Evolutionary conservation across 2,888 invertebrate genomes (phyloP), one percentile per base, ranked within the genome.

Genomic region (Synergus gifuensis): DNA sequence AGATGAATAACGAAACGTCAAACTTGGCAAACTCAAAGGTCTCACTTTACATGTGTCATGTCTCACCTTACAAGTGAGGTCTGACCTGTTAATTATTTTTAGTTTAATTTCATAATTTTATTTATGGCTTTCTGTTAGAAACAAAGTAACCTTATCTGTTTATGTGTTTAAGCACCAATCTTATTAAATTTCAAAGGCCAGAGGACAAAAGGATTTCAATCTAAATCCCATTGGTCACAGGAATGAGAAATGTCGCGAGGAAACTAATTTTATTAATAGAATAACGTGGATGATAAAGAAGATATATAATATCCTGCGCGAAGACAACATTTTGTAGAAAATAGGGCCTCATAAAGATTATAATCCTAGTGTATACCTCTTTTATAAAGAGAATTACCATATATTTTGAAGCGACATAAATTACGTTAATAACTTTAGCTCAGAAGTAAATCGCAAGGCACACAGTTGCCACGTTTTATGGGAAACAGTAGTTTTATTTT

Each of bases 101-200:
- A 73, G 49, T 73, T 54, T n/a, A 73, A 73, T 73, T 73, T 73
- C 54, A n/a, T 73, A 28, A 54, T 73, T 54, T n/a, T 36, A 73
- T 54, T 60, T 22, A 44, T 18, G 42, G n/a, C n/a, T 42, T 22
- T 62, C 40, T 36, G 58, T 60, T 58, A 16, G 4, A 12, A 4
- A 36, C 28, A 12, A 58, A n/a, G n/a, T n/a, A 16, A 44, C 44
- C 11, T 44, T 2, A 8, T n/a, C 2, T 54, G 7, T 54, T 54
- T 2, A 8, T 7, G 12, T 49, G 8, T 49, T 2, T 16, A 49
- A 49, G 2, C 16, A 7, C 1, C 2, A 49, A 49, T 49, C 7
- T 16, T 16, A 7, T 7, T 16, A 49, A 49, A 49, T n/a, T n/a
- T 14, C 16, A 4, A 49, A 49, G 5, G n/a, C 0, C 16, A 49